Percentiles rank a stretch among this genome's conserved stretches.
Evolutionary conservation across 2,888 invertebrate genomes (phyloP).

Genomic region (Sturmia bella): DNA sequence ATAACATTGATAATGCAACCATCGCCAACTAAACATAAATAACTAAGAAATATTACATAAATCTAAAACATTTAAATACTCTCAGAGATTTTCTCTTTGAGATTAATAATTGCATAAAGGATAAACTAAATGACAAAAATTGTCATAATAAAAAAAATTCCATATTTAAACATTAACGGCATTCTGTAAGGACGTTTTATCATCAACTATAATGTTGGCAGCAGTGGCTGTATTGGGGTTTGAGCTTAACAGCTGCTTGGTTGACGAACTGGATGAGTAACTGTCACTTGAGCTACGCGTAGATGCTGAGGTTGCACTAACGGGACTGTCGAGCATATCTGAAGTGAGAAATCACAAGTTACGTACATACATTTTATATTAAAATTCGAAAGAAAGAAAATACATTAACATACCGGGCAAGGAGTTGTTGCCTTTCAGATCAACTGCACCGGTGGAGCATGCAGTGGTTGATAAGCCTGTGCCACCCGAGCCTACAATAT

Average conservation of each 20-base stretch:
- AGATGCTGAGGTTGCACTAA: constrained; percentile 84
- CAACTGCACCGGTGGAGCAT: constrained; percentile 75
- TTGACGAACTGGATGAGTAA: constrained; percentile 91
- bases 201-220: constrained; percentile 80
- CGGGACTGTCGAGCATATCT: constrained; percentile 85
- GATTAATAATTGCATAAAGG: too few species aligned
- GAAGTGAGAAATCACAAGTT: not conserved
- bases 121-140: not conserved
- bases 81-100: too few species aligned
- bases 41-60: not conserved
- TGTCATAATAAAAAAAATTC: not conserved
- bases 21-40: constrained; percentile 40
- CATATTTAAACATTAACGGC: constrained; percentile 79
- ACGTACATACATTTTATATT: too few species aligned
- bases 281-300: constrained; percentile 90
- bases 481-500: constrained; percentile 76
- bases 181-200: constrained; percentile 79
- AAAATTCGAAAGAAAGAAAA: constrained; percentile 2
- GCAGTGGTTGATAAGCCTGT: constrained; percentile 41
- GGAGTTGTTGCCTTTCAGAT: constrained; percentile 84
- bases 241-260: constrained; percentile 86
- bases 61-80: too few species aligned
- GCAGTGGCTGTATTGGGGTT: constrained; percentile 78
- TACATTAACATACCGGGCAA: constrained; percentile 83
- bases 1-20: constrained; percentile 25